These are phyloP conservation scores for Tenthredo notha DNA, from an alignment of 2,888 invertebrate species.

Conservation along the genomic window DNA sequence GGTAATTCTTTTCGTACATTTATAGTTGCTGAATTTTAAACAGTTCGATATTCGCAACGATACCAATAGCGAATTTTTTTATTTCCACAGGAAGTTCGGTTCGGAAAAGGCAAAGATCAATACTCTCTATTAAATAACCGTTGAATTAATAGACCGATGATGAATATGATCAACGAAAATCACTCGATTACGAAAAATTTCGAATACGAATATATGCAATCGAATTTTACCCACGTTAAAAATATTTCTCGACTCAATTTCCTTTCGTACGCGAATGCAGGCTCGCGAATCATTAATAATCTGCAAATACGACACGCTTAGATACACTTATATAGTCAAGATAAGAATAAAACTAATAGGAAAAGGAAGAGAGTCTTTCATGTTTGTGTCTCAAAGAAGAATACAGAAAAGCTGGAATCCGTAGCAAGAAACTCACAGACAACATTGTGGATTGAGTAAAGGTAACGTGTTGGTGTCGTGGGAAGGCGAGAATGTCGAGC, in stretches of 20 bases:
- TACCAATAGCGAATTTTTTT: background rate
- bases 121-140: no score
- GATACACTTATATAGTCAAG: background rate
- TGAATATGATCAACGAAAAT: no score
- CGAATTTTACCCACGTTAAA: no score
- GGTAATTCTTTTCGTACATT: background rate
- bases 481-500: conserved; percentile 4
- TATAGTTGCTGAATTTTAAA: background rate
- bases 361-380: background rate
- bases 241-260: no score
- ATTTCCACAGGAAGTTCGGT: no score
- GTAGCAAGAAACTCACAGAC: conserved; percentile 26
- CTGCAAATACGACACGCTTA: background rate
- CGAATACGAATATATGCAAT: no score
- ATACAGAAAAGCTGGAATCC: background rate
- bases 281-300: background rate
- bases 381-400: background rate
- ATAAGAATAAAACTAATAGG: background rate
- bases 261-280: background rate
- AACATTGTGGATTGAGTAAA: background rate
- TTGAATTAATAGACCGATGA: no score
- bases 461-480: background rate
- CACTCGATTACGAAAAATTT: no score
- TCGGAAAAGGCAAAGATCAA: no score
- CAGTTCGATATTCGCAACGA: background rate